Conservation (phyloP, 2,113 vertebrate species). For the Tragelaphus buxtoni region DNA sequence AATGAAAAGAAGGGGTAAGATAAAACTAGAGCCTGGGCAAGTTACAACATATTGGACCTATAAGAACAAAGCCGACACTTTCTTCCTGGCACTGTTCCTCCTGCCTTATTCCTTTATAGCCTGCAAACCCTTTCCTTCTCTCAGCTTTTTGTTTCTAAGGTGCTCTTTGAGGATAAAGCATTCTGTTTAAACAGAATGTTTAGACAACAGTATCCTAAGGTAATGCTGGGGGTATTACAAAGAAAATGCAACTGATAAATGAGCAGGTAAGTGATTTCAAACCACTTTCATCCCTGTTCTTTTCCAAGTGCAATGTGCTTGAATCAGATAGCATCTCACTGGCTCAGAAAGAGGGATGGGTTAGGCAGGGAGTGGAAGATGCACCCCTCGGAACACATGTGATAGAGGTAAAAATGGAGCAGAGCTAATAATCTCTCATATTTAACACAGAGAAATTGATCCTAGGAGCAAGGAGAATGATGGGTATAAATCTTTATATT, state of each 20-base stretch:
- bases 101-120: neutral
- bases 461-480: neutral
- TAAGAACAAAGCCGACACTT: neutral
- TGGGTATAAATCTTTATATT: neutral
- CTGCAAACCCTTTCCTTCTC: neutral
- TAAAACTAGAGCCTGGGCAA: neutral
- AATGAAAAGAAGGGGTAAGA: neutral
- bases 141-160: neutral
- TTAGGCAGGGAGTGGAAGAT: fast-evolving
- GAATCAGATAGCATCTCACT: too few relatives aligned
- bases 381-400: fast-evolving
- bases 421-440: neutral
- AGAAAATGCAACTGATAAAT: neutral
- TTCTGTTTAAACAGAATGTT: neutral
- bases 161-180: neutral
- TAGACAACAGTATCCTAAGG: neutral
- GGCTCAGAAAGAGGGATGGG: neutral
- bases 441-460: neutral
- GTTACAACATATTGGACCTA: neutral
- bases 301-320: neutral
- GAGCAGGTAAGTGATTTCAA: neutral
- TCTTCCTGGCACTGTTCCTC: neutral
- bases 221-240: neutral
- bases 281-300: neutral
- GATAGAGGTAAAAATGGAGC: neutral